Evolutionary conservation across 1,140 invertebrate species (phyloP), one percentile per base, ranked within the genome.

Genomic region (Agraylea sexmaculata): DNA sequence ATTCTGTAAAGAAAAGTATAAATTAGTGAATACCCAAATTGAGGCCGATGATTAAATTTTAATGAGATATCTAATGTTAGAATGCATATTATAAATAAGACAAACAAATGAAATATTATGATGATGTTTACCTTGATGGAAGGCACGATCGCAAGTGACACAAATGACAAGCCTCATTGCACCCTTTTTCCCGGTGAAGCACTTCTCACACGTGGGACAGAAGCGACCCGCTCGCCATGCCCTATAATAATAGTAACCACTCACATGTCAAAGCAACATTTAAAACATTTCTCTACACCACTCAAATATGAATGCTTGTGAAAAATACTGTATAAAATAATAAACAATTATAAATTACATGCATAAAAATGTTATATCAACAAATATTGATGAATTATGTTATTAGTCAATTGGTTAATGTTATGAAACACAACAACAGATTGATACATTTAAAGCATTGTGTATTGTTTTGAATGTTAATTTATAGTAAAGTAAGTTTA

Each of bases 161-260:
- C 65, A 68, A 54, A 68, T 68, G 60, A 68, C 62, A 56, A 68
- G 63, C 57, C 65, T 61, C 62, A 68, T 62, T 43, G 62, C 65
- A 53, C 65, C 65, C 58, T 68, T 68, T 49, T 62, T 62, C 47
- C 65, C 65, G 58, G 66, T 61, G 60, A 68, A 66, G 53, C 63
- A 66, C 52, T 62, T 60, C 49, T 68, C 65, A 56, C 65, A 68
- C 51, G 64, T 56, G 50, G 65, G 62, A 57, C 65, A 68, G 64
- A 65, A 68, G 57, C 65, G 65, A 56, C 65, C 65, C 54, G 66
- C 64, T 57, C 65, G 60, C 59, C 66, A 68, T 57, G 65, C 65
- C 57, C 65, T 68, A 63, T 47, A 54, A 46, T 31, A 12, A 7
- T 7, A 17, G 36, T 6, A 23, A 25, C 6, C 32, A 35, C 32